Evolutionary conservation across 2,888 invertebrate species (phyloP), one percentile per base, ranked within the genome.

Genomic region (Empis livida): DNA sequence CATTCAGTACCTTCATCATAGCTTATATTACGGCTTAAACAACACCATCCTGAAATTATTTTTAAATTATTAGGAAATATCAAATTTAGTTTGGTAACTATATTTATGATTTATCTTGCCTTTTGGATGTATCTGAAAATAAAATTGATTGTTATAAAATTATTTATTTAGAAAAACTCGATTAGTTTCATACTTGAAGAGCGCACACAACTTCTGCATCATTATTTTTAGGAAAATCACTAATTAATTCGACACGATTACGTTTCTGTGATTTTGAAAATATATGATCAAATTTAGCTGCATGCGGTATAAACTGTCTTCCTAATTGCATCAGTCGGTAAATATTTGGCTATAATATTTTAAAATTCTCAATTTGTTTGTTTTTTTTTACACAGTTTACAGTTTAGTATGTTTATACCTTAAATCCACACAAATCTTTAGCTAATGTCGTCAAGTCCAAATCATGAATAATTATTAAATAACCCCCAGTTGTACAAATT

Each of bases 201-300:
- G 93, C 89, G 55, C 90, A 86, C 53, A 95, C 87, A 47, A 91
- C 86, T 66, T 92, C 90, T 0, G 93, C 92, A 53, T 90, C 87
- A 62, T 92, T 87, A 2, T 79, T 79, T 6, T 73, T 71, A 0
- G 93, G 92, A 68, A 94, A 94, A 71, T 95, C 95, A 1, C 85
- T 82, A 13, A 95, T 79, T 59, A 94, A 82, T 68, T 95, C 94
- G 5, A 94, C 80, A 39, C 93, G 75, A 68, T 95, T 95, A 56
- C 83, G 76, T 56, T 76, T 77, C 45, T 87, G 77, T 45, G 73
- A 74, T 42, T 75, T 73, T 35, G 82, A 80, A 64, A 94, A 94
- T 43, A 93, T 73, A 61, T 86, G 81, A 60, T 89, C 90, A 62
- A 80, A 90, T 64, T 78, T 79, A 1, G 84, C 82, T 5, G 85